Evolutionary conservation across 2,113 vertebrate genomes (phyloP).

Genomic region (Hiodon tergisus): DNA sequence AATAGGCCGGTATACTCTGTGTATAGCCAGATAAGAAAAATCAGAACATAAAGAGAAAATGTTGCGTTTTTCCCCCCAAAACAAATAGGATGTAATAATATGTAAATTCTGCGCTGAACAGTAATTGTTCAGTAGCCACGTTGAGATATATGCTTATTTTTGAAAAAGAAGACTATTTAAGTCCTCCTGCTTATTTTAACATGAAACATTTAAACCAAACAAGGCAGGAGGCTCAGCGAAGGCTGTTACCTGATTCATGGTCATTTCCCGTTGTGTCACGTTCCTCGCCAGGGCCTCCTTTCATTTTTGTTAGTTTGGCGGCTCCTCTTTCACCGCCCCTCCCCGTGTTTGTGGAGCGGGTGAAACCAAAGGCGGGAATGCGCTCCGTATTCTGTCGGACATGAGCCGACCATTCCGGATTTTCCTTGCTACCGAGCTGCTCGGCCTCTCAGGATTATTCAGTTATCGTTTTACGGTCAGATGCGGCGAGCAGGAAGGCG

Average conservation of each 20-base stretch:
- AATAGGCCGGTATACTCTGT: too few relatives aligned
- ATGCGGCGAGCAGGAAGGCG: constrained; percentile 45
- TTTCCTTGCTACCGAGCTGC: constrained; percentile 38
- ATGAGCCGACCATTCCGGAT: constrained; percentile 12
- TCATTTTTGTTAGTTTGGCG: neutral
- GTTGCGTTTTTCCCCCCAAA: too few relatives aligned
- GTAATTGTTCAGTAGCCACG: too few relatives aligned
- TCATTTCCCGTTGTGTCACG: neutral
- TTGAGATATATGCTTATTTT: too few relatives aligned
- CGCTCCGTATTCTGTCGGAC: constrained; percentile 32
- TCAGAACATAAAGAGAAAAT: too few relatives aligned
- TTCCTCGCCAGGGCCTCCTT: neutral
- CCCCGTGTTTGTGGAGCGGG: neutral
- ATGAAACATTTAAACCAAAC: too few relatives aligned
- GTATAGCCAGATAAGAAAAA: too few relatives aligned
- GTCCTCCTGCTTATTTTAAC: too few relatives aligned
- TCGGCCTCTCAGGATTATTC: constrained; percentile 48
- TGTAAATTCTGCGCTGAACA: too few relatives aligned
- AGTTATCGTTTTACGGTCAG: constrained; percentile 53
- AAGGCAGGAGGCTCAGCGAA: too few relatives aligned
- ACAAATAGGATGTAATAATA: too few relatives aligned
- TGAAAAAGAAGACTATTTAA: too few relatives aligned
- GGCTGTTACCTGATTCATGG: neutral
- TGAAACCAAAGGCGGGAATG: neutral
- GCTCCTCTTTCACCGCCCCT: neutral